Evolutionary conservation across 2,888 invertebrate genomes (phyloP).

Genomic region (Gonocerus acuteangulatus): DNA sequence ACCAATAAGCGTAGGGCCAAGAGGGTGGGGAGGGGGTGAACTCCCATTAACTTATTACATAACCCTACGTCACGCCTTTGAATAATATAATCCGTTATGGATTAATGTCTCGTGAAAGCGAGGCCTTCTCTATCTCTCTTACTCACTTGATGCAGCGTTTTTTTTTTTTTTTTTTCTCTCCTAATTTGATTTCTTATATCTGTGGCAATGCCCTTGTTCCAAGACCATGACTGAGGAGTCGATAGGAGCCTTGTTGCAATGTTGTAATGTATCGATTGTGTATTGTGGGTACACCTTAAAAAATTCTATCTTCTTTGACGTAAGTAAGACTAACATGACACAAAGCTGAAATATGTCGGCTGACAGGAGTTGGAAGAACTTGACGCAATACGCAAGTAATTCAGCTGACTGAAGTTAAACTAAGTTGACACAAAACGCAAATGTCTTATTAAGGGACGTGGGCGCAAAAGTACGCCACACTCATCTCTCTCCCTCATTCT

Average conservation of each 20-base stretch:
- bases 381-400: no score
- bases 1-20: background rate
- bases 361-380: no score
- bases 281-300: no score
- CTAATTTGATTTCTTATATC: background rate
- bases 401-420: no score
- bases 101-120: slow-evolving; percentile 26
- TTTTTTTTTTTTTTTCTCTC: background rate
- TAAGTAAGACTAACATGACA: no score
- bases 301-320: no score
- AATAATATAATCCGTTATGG: slow-evolving; percentile 28
- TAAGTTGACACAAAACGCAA: no score
- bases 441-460: no score
- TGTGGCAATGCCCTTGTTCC: slow-evolving; percentile 12
- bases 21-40: slow-evolving; percentile 1
- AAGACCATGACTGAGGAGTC: slow-evolving; percentile 2
- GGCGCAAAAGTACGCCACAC: no score
- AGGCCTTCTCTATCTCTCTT: background rate
- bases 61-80: slow-evolving; percentile 23
- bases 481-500: no score
- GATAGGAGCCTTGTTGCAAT: slow-evolving; percentile 4
- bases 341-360: no score
- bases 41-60: slow-evolving; percentile 25
- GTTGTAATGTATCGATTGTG: no score
- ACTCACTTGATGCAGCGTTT: background rate